phyloP scores from a whole-genome alignment of 2,888 invertebrate genomes.

The Nasonovia ribisnigri region DNA sequence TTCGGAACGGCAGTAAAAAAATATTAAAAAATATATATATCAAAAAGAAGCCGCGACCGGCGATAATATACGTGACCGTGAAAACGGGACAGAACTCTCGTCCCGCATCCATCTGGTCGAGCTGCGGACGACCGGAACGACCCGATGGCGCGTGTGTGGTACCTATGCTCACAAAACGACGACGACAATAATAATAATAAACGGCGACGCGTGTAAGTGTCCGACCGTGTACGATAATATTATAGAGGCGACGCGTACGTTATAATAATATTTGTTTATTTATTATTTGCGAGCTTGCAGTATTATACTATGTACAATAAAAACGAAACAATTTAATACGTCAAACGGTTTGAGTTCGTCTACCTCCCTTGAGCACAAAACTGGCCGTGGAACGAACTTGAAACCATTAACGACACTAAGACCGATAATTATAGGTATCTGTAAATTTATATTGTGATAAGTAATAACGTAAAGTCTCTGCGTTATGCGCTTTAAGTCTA shows the following conservation, averaged over 20 bases:
- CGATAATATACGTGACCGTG: slow-evolving; percentile 53
- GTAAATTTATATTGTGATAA: no score
- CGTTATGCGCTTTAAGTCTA: no score
- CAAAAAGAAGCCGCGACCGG: slow-evolving; percentile 53
- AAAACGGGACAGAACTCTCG: slow-evolving; percentile 46
- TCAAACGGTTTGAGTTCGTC: neutral
- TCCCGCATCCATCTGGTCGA: neutral
- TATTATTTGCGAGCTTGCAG: neutral
- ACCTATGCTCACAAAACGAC: slow-evolving; percentile 1
- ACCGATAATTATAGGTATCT: neutral
- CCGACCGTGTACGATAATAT: neutral
- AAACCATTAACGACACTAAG: neutral
- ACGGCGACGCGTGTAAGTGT: neutral
- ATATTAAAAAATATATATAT: slow-evolving; percentile 10
- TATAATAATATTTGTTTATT: neutral
- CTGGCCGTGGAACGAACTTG: neutral
- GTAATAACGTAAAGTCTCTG: no score
- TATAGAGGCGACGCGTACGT: neutral
- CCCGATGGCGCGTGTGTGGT: slow-evolving; percentile 23
- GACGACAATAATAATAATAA: neutral
- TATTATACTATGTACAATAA: neutral
- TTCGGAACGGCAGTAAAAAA: slow-evolving; percentile 37
- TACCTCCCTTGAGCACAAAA: neutral
- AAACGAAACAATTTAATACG: neutral
- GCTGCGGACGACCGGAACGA: neutral